Percentiles rank a stretch among this genome's conserved stretches.
These are phyloP conservation scores for Anticlea derivata DNA, from an alignment of 2,888 invertebrate species.

Conservation along the genomic window DNA sequence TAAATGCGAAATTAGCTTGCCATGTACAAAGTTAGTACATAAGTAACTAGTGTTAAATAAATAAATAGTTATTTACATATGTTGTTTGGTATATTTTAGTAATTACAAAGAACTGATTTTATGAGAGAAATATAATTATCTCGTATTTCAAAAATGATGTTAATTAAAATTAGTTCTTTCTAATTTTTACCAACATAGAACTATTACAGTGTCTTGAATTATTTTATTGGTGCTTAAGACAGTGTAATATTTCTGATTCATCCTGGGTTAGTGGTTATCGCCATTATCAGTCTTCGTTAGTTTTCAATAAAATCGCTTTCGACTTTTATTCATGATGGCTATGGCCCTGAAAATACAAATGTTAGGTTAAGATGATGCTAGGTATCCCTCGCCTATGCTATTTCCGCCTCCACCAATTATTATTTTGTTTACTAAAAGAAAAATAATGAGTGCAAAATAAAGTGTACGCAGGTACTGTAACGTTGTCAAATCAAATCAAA, in stretches of 20 bases:
- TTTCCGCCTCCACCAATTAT: too few species aligned
- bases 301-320: slow-evolving; percentile 4
- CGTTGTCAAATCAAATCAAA: too few species aligned
- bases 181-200: slow-evolving; percentile 6
- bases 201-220: slow-evolving; percentile 23
- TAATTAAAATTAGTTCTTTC: slow-evolving; percentile 10
- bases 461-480: too few species aligned
- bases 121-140: too few species aligned
- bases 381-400: too few species aligned
- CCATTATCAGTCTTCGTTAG: slow-evolving; percentile 24
- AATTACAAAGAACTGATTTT: slow-evolving; percentile 38
- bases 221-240: slow-evolving; percentile 12
- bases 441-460: too few species aligned
- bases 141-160: too few species aligned
- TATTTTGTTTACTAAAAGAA: too few species aligned
- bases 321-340: slow-evolving; percentile 19
- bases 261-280: slow-evolving; percentile 25
- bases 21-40: slow-evolving; percentile 68
- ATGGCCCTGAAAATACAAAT: slow-evolving; percentile 21
- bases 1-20: slow-evolving; percentile 74
- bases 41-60: slow-evolving; percentile 57
- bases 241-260: slow-evolving; percentile 36
- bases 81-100: slow-evolving; percentile 38
- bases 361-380: too few species aligned
- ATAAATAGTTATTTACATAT: slow-evolving; percentile 70